These are phyloP conservation scores for Myiopsitta monachus DNA, from an alignment of 2,113 vertebrate species.

Conservation along the genomic window DNA sequence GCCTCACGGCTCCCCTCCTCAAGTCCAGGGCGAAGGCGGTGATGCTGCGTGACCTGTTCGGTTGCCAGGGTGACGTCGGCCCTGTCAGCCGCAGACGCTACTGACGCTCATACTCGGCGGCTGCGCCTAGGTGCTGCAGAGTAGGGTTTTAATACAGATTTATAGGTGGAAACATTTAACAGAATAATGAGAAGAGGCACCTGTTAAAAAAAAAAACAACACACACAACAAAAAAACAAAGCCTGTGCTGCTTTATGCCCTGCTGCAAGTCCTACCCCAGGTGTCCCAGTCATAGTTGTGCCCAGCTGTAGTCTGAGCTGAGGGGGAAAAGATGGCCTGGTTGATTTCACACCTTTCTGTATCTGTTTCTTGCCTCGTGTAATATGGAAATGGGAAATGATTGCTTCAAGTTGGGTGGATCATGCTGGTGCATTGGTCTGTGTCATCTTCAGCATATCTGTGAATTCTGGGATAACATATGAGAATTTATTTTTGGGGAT, in stretches of 20 bases:
- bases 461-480: not conserved
- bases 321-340: not conserved
- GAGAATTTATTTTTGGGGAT: not conserved
- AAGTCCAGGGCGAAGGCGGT: slow-evolving; percentile 72
- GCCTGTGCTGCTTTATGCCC: not conserved
- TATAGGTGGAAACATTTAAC: not conserved
- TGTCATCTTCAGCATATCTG: not conserved
- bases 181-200: not conserved
- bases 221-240: not conserved
- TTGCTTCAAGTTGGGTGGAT: not conserved
- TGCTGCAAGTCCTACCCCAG: not conserved
- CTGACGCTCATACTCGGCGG: slow-evolving; percentile 39
- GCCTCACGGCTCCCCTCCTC: slow-evolving; percentile 75
- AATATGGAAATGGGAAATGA: not conserved
- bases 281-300: not conserved
- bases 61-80: slow-evolving; percentile 80
- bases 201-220: rapidly evolving
- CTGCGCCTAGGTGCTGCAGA: not conserved
- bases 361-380: not conserved
- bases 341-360: not conserved
- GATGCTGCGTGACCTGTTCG: slow-evolving; percentile 72
- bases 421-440: not conserved
- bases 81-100: slow-evolving; percentile 66
- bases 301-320: not conserved
- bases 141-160: not conserved